Base-by-base conservation (phyloP, 2,113 vertebrate species). In the Eonycteris spelaea region DNA sequence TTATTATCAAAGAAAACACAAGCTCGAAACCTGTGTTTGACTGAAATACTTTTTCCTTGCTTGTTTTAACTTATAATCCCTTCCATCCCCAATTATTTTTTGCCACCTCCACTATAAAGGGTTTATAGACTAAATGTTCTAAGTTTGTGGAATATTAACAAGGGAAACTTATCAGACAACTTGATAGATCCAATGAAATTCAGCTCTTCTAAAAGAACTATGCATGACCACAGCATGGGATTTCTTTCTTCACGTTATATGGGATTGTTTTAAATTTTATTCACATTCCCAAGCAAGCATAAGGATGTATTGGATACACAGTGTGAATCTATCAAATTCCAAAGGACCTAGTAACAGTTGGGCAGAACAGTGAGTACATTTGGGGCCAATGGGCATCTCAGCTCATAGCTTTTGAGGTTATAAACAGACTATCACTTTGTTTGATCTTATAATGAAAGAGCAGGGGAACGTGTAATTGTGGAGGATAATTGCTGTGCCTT, bases 391-490 rank as follows among this genome's bases (percentile, higher is more conserved):
- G 38, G 19, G 61, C 48, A 86, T 2, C 0, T 88, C 26, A 51
- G 3, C 53, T 43, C 6, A 89, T 2, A 93, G 35, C 57, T 97
- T 97, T 90, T 30, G 22, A 95, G 15, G 80, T 65, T 19, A 85
- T 48, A 77, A 94, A 90, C 14, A 94, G 59, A 48, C 21, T n/a
- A 88, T 67, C 55, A 75, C 75, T 93, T 82, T 93, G 35, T 96
- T 96, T 94, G 80, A 93, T 96, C 94, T 94, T 80, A 74, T 67
- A 97, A 96, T 28, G 59, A 43, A 97, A 95, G 78, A 97, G n/a
- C 33, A 73, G 15, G 68, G 57, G 63, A 95, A 61, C 95, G 28
- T 4, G 61, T 96, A 94, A 92, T 59, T 90, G 59, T 51, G 78
- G 83, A 96, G 48, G 10, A 45, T 70, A 97, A 98, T 96, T 71